Base-by-base conservation (phyloP, 2,888 invertebrate species). In the Xestia rhomboidea region DNA sequence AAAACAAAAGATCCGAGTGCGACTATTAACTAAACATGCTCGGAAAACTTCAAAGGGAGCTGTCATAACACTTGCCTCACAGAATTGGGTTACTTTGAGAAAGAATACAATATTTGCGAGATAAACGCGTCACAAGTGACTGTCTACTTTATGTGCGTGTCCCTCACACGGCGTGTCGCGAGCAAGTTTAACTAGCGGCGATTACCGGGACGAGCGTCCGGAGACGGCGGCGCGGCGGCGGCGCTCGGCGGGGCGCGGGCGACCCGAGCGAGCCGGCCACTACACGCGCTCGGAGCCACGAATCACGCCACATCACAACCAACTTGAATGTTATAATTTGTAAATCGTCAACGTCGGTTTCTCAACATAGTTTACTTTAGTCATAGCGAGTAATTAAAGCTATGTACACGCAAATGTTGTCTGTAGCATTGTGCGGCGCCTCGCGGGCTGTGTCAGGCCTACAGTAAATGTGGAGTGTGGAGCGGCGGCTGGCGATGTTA, bases 21-120 rank as follows among this genome's bases (percentile, higher is more conserved):
- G 69, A 73, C 75, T 79, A 69, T 80, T 78, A 78, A 76, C 69
- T 86, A 77, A 86, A 86, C 76, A 81, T 76, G 64, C n/a, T 24
- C 60, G 57, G 67, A 66, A 34, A 68, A 74, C 68, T 77, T 76
- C 70, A 84, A 84, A 86, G 63, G 46, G 72, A 77, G 30, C 64
- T 69, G 67, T 74, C 79, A 60, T 30, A 69, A 64, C 46, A 70
- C 54, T 30, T 64, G n/a, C 15, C 8, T 10, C 27, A 27, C 8
- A 30, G 63, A 63, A 62, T 54, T 68, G 44, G 38, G 24, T 63
- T 70, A 62, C 34, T 64, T 63, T 68, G 44, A 49, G 7, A 73
- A 73, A 71, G 41, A 73, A 75, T 63, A 73, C 34, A 41, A 11
- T 30, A 64, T 64, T 10, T 49, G 15, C 2, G 38, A 67, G 30